Percentiles rank a stretch among this genome's conserved stretches.
Evolutionary conservation across 2,797 vertebrate genomes (phyloP).

Genomic region (Naso thynnoides): DNA sequence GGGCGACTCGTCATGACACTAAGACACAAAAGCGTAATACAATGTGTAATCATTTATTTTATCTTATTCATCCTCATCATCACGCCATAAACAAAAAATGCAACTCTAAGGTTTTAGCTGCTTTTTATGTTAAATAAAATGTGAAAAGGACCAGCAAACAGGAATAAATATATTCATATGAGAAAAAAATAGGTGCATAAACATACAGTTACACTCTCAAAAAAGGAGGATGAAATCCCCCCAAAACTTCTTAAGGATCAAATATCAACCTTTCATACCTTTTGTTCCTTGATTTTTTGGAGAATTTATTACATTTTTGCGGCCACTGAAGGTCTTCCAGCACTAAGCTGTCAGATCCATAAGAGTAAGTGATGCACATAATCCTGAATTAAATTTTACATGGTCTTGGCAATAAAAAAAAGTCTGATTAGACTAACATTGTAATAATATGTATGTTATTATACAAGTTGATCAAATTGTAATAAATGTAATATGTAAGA

Average conservation of each 20-base stretch:
- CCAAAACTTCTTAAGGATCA: no score
- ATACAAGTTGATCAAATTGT: background rate
- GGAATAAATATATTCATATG: background rate
- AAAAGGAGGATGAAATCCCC: no score
- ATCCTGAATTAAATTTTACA: background rate
- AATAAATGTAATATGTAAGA: conserved; percentile 3
- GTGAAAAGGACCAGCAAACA: background rate
- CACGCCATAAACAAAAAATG: background rate
- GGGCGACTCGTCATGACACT: conserved; percentile 55
- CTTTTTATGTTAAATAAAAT: background rate
- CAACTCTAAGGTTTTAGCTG: background rate
- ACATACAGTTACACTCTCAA: background rate
- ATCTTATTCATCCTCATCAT: background rate
- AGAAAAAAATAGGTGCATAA: background rate
- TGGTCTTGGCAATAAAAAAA: background rate
- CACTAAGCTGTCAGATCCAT: background rate
- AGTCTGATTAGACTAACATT: background rate
- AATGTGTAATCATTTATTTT: conserved; percentile 25
- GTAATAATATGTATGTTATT: background rate
- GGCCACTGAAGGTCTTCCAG: background rate
- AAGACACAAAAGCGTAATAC: conserved; percentile 21
- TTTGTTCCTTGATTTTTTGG: background rate
- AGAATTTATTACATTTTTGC: background rate
- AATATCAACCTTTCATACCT: no score
- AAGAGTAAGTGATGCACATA: background rate